These are phyloP conservation scores for Melanerpes formicivorus DNA, from an alignment of 2,113 vertebrate species.

Conservation along the genomic window DNA sequence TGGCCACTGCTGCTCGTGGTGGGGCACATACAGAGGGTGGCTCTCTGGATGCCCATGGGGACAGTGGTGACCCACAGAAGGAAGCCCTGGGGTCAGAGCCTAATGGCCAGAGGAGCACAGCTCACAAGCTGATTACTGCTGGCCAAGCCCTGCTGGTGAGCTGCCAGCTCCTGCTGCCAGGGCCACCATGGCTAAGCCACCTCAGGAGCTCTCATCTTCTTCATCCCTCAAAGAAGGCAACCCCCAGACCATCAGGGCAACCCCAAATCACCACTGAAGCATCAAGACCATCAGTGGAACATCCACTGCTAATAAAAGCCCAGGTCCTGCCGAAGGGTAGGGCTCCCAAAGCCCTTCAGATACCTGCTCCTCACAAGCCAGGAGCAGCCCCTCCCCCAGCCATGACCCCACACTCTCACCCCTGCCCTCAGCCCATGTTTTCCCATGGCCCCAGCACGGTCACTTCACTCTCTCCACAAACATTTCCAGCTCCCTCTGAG, in stretches of 20 bases:
- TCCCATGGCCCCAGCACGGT: slow-evolving; percentile 45
- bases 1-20: neutral
- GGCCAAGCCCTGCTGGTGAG: too few relatives aligned
- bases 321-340: neutral
- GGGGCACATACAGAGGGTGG: neutral
- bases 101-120: neutral
- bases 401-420: neutral
- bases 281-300: neutral
- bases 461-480: neutral
- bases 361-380: neutral
- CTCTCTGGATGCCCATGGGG: neutral
- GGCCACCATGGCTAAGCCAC: neutral
- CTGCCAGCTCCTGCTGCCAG: neutral
- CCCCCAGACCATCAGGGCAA: too few relatives aligned
- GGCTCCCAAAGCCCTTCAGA: neutral
- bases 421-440: neutral
- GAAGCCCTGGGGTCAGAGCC: neutral
- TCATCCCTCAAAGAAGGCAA: neutral
- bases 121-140: neutral
- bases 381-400: neutral
- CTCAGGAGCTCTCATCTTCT: neutral
- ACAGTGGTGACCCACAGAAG: neutral
- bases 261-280: too few relatives aligned
- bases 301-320: neutral
- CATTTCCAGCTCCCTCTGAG: slow-evolving; percentile 19